Percentiles rank a stretch among this genome's conserved stretches.
Conservation (phyloP, 2,888 invertebrate species). For the Cheilosia urbana region DNA sequence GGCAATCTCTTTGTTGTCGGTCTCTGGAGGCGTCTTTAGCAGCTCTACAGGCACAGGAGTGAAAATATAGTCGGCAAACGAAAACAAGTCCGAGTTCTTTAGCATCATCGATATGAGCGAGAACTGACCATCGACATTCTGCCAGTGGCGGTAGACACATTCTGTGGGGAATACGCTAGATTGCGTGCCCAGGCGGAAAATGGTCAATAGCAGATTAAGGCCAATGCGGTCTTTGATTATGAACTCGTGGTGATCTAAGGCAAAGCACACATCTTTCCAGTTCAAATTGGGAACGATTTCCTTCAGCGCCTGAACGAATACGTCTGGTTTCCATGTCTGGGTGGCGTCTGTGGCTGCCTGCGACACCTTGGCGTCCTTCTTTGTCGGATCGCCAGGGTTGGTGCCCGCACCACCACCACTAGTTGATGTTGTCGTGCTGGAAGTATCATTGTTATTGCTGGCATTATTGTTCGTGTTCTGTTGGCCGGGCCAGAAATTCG, state of each 20-base stretch:
- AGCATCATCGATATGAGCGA: slow-evolving; percentile 94
- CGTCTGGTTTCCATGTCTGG: slow-evolving; percentile 95
- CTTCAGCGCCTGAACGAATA: slow-evolving; percentile 95
- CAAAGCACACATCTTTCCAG: slow-evolving; percentile 96
- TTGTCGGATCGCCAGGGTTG: slow-evolving; percentile 78
- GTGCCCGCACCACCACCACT: slow-evolving; percentile 77
- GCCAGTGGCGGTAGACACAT: slow-evolving; percentile 95
- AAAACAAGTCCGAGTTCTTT: slow-evolving; percentile 96
- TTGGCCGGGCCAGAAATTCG: slow-evolving; percentile 86
- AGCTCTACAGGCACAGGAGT: slow-evolving; percentile 94
- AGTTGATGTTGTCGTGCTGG: slow-evolving; percentile 76
- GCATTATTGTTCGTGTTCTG: slow-evolving; percentile 79
- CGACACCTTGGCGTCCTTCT: slow-evolving; percentile 75
- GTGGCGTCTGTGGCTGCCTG: slow-evolving; percentile 84
- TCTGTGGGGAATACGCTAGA: slow-evolving; percentile 94
- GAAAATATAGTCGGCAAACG: slow-evolving; percentile 96
- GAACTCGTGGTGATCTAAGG: slow-evolving; percentile 96
- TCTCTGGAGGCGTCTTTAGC: slow-evolving; percentile 96
- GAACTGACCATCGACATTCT: slow-evolving; percentile 95
- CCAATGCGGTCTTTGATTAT: slow-evolving; percentile 94
- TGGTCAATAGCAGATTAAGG: slow-evolving; percentile 92
- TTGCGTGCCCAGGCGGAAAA: slow-evolving; percentile 92
- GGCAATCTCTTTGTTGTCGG: slow-evolving; percentile 95
- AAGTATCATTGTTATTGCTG: slow-evolving; percentile 79
- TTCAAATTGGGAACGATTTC: slow-evolving; percentile 93